Evolutionary conservation across 1,140 invertebrate species (phyloP).

Genomic region (Metopolophium dirhodum): DNA sequence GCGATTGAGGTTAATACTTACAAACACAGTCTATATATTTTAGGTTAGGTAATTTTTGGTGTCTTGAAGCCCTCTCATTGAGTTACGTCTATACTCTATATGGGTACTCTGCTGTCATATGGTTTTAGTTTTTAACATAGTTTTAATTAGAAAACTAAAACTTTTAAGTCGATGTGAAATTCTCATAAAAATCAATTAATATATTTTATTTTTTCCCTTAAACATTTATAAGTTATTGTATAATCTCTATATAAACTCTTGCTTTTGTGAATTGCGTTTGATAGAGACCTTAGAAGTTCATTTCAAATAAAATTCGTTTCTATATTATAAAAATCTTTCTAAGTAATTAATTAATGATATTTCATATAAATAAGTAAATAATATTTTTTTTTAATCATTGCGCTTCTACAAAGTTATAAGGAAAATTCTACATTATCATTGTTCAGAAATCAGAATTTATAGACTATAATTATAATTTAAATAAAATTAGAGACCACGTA

Average conservation of each 20-base stretch:
- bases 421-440: background rate
- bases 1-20: background rate
- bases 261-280: background rate
- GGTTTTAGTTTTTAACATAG: background rate
- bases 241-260: background rate
- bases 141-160: background rate
- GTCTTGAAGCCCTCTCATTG: no score
- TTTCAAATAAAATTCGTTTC: background rate
- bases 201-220: background rate
- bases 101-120: background rate
- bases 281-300: background rate
- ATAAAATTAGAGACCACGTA: no score
- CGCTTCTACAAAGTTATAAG: background rate
- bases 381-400: background rate
- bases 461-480: background rate
- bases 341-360: background rate
- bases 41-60: background rate
- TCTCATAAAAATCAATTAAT: background rate
- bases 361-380: background rate
- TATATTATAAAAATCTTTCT: background rate
- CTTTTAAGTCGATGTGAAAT: background rate
- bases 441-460: background rate
- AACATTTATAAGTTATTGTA: conserved; percentile 3
- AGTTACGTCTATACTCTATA: no score
- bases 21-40: background rate